Evolutionary conservation across 2,113 vertebrate species (phyloP).

Genomic region (Corvus moneduloides): DNA sequence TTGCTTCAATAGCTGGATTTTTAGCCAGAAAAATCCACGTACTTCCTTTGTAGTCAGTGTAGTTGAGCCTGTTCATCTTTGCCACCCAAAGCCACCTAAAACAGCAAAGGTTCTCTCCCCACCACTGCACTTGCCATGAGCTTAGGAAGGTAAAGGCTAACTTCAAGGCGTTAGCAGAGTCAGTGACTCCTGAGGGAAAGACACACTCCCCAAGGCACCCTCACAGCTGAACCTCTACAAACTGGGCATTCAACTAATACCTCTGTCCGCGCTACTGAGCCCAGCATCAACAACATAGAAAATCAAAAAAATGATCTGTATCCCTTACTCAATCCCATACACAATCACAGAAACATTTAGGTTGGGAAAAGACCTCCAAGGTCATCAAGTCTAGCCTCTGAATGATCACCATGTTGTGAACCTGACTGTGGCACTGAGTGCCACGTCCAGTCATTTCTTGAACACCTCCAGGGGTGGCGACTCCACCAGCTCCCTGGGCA

Average conservation of each 20-base stretch:
- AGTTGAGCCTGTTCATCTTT: not conserved
- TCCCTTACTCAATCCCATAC: not conserved
- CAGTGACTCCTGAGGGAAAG: not conserved
- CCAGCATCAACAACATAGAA: fast-evolving
- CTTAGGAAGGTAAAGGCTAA: not conserved
- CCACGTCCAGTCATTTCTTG: not conserved
- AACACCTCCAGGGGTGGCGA: not conserved
- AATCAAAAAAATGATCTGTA: not conserved
- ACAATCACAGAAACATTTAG: not conserved
- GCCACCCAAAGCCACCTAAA: not conserved
- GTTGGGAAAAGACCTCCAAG: not conserved
- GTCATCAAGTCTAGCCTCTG: not conserved
- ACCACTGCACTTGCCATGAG: not conserved
- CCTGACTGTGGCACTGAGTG: not conserved
- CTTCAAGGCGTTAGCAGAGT: not conserved
- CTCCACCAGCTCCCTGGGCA: not conserved
- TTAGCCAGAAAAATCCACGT: not conserved
- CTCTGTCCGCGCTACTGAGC: fast-evolving
- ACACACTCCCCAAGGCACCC: not conserved
- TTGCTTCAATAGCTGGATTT: not conserved
- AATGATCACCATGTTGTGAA: not conserved
- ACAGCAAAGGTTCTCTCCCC: not conserved
- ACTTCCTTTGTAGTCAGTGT: not conserved
- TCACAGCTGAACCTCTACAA: not conserved
- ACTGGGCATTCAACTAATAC: fast-evolving